Evolutionary conservation across 2,113 vertebrate species (phyloP).

Genomic region (Peromyscus maniculatus): DNA sequence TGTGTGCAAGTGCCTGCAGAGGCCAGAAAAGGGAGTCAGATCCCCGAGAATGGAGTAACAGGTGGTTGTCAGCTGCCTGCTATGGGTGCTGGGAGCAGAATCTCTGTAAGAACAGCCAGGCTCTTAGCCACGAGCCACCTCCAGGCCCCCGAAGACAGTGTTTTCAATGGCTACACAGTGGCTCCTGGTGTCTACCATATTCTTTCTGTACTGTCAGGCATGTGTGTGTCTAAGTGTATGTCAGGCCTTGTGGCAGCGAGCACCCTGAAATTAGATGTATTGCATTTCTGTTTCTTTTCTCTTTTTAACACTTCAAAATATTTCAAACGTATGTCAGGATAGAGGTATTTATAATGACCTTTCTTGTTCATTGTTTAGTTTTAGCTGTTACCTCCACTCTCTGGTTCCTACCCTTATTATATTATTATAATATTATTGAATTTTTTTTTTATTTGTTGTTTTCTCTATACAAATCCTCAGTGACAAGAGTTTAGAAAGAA

Average conservation of each 20-base stretch:
- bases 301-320: neutral
- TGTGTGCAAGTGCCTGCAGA: neutral
- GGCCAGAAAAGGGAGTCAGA: neutral
- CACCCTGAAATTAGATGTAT: neutral
- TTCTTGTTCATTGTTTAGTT: neutral
- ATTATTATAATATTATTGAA: no score
- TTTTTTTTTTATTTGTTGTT: neutral
- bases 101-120: neutral
- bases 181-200: neutral
- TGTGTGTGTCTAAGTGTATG: constrained; percentile 30
- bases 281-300: constrained; percentile 22
- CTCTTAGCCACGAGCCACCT: neutral
- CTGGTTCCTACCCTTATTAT: neutral
- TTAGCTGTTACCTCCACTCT: neutral
- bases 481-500: neutral
- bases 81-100: neutral
- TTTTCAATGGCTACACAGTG: neutral
- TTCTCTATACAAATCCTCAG: constrained; percentile 2
- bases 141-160: neutral
- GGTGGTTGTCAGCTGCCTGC: neutral
- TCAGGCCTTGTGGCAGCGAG: neutral
- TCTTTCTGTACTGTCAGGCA: neutral
- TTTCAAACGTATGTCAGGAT: neutral
- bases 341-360: neutral
- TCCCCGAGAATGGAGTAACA: neutral